A percentile compares a stretch with the other conserved stretches of the same genome.
Evolutionary conservation across 2,888 invertebrate species (phyloP).

Genomic region (Dynastes hyllus): DNA sequence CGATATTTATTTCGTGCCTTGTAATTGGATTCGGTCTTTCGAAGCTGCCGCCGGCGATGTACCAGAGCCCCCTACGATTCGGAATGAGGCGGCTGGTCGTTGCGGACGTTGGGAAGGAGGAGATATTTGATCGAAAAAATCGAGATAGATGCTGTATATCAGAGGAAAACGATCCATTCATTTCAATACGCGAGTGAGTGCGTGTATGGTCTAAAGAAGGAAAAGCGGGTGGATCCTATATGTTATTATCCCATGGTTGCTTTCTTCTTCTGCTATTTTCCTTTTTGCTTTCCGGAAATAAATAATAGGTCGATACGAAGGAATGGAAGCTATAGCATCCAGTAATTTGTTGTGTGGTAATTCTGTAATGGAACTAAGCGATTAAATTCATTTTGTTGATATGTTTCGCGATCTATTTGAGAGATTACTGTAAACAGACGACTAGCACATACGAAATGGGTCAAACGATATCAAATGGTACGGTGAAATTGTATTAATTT

Average conservation of each 20-base stretch:
- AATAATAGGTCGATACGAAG: too few species aligned
- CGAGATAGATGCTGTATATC: conserved; percentile 4
- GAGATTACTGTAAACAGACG: too few species aligned
- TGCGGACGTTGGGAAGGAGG: not conserved
- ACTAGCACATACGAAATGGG: too few species aligned
- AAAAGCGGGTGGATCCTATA: not conserved
- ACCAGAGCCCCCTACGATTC: not conserved
- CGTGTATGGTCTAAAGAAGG: not conserved
- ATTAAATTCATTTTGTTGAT: too few species aligned
- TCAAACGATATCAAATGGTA: too few species aligned
- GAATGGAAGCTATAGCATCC: too few species aligned
- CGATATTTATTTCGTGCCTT: conserved; percentile 50
- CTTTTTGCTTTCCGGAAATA: too few species aligned
- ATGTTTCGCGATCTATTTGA: too few species aligned
- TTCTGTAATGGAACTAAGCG: too few species aligned
- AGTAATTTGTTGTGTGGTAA: too few species aligned
- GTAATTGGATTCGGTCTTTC: conserved; percentile 45
- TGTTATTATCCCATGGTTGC: not conserved
- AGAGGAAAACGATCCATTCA: not conserved
- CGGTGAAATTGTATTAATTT: too few species aligned
- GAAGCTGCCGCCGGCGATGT: not conserved
- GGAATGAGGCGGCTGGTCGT: not conserved
- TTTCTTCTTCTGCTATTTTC: too few species aligned
- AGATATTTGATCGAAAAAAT: conserved; percentile 21
- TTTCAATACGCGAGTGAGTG: conserved; percentile 9